phyloP scores from a whole-genome alignment of 1,140 invertebrate genomes.

The Drosophila tani region DNA sequence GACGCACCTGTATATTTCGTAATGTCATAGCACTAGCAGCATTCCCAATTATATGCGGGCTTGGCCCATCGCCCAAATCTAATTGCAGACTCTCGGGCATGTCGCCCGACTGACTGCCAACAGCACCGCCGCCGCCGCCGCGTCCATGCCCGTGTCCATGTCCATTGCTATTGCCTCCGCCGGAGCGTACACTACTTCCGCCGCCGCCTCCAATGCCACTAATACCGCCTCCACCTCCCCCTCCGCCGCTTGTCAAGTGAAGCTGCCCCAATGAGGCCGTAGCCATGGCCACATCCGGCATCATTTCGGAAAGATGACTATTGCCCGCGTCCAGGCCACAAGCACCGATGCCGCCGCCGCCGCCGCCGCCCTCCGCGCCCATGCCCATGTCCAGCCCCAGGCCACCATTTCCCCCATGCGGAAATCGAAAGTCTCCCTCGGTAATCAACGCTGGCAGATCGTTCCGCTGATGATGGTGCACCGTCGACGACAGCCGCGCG shows the following conservation, averaged over 20 bases:
- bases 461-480: slow-evolving; percentile 83
- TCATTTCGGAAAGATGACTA: slow-evolving; percentile 91
- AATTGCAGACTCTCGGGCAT: slow-evolving; percentile 87
- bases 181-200: slow-evolving; percentile 6
- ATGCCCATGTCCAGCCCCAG: slow-evolving; percentile 57
- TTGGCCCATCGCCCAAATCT: slow-evolving; percentile 91
- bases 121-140: slow-evolving; percentile 20
- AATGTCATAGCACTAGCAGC: slow-evolving; percentile 63
- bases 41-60: slow-evolving; percentile 85
- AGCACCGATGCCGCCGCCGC: slow-evolving; percentile 56
- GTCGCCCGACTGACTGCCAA: slow-evolving; percentile 65
- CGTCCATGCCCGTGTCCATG: slow-evolving; percentile 12
- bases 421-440: slow-evolving; percentile 86
- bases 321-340: slow-evolving; percentile 81
- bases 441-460: slow-evolving; percentile 88
- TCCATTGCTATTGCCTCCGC: slow-evolving; percentile 30
- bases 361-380: slow-evolving; percentile 39
- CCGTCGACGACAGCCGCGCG: slow-evolving; percentile 68
- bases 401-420: slow-evolving; percentile 63
- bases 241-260: slow-evolving; percentile 81
- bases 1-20: slow-evolving; percentile 76
- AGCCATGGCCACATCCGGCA: slow-evolving; percentile 96
- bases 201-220: slow-evolving; percentile 23
- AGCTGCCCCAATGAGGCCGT: slow-evolving; percentile 90
- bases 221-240: slow-evolving; percentile 36